These are phyloP conservation scores for Stylophora pistillata DNA, from an alignment of 64 coral and sea anemone species.

Conservation along the genomic window DNA sequence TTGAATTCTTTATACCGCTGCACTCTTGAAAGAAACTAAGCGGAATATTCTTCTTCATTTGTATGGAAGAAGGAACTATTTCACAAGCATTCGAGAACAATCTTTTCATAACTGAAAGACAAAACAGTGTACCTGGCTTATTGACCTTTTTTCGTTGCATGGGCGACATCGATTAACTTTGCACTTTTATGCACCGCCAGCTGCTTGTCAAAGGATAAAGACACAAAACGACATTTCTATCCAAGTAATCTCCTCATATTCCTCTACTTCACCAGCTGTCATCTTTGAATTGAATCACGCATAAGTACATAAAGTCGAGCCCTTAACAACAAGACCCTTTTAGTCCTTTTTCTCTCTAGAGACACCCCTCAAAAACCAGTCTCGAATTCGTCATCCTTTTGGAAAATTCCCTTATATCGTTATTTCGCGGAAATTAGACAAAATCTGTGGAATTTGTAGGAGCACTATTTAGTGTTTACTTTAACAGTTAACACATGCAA, in stretches of 20 bases:
- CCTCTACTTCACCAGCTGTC: background rate
- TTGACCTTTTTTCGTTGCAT: slow-evolving; percentile 2
- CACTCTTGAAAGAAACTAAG: background rate
- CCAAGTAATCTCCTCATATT: background rate
- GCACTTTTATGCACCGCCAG: background rate
- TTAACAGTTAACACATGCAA: slow-evolving; percentile 1
- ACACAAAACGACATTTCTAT: slow-evolving; percentile 13
- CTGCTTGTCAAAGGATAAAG: background rate
- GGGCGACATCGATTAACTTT: slow-evolving; percentile 5
- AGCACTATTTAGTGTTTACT: background rate
- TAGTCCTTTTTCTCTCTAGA: background rate
- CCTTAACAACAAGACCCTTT: background rate
- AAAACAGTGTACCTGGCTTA: background rate
- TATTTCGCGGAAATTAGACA: background rate
- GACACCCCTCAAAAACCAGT: background rate
- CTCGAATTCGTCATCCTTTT: background rate
- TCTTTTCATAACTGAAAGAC: background rate
- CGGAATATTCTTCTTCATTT: background rate
- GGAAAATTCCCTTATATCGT: background rate
- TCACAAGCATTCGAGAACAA: background rate
- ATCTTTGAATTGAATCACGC: slow-evolving; percentile 18
- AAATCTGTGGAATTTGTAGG: slow-evolving; percentile 1
- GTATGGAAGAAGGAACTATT: background rate
- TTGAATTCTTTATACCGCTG: background rate
- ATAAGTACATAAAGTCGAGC: background rate